Base-by-base conservation (phyloP, 2,797 vertebrate genomes). In the Hyperoplus immaculatus region DNA sequence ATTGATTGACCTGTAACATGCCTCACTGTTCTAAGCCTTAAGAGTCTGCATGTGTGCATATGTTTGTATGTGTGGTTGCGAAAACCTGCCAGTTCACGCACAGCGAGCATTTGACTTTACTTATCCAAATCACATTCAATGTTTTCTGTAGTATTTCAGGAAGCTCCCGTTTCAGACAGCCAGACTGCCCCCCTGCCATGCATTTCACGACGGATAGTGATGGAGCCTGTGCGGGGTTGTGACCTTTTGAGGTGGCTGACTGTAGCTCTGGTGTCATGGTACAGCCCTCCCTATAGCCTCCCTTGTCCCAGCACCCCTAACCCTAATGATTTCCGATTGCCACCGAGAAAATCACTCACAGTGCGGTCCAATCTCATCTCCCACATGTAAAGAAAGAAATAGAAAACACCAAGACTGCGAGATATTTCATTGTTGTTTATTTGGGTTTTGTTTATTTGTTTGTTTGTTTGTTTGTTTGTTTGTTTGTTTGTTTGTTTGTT, bases 311-410 rank as follows among this genome's bases (percentile, higher is more conserved):
- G 73, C 78, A 87, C 58, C 83, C 83, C 83, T 85, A 85, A 87
- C 78, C 29, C 78, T 88, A 93, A 92, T 86, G 87, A 93, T 92
- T 93, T 94, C 84, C 87, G 69, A 90, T 88, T 70, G 80, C 70
- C 80, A 83, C 82, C 80, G 72, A 77, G 77, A 79, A 91, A 87
- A 84, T 89, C 80, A 85, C 78, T 89, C 70, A 75, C 72, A n/a
- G 56, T 50, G 72, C 78, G 66, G 65, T 77, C 74, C 67, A 66
- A 77, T 81, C 21, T 78, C 45, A 10, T 77, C 81, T 66, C 21
- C 6, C 1, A 80, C 82, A 63, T 56, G 49, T 66, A 55, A 61
- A 81, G 8, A 78, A 80, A 83, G 16, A 42, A 42, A 29, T 29
- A 29, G 29, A 29, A 29, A 29, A 29, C 29, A 66, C 53, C 6